Base-by-base conservation (phyloP, 2,113 vertebrate genomes). In the Nannobrachium achirus region DNA sequence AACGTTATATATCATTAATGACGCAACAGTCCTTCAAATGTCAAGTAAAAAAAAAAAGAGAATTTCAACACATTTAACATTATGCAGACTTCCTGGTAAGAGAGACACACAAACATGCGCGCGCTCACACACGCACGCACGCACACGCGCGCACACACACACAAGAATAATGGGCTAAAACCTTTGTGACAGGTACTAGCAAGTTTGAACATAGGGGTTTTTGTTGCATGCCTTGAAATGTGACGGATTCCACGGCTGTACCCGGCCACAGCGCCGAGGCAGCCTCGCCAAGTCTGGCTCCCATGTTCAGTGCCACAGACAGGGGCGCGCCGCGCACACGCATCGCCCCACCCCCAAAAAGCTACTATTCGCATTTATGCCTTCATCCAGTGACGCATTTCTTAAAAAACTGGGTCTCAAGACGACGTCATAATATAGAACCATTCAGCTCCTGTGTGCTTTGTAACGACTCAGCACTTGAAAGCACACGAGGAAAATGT, bases 181-280 rank as follows among this genome's bases (percentile, higher is more conserved):
- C 49, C 56, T 65, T n/a, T 78, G 56, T 59, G 75, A 86, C 84
- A 72, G 91, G 90, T 91, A 51, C 88, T 82, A 81, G 65, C 81
- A 86, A 74, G 80, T 89, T n/a, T 85, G 88, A 92, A 90, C 81
- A 55, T 55, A 66, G 87, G 89, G 72, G 66, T 76, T 74, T 72
- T 89, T 83, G 86, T 89, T 92, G 93, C 93, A 92, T 95, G 92
- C 92, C 80, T 83, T 90, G 86, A 79, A 91, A 87, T 88, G 88
- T 85, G 91, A 89, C 85, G 19, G 75, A 73, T 4, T 81, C 84
- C 78, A 78, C 83, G 89, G 79, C 73, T 83, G 87, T 86, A 86
- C 86, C 83, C 76, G 77, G 88, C 40, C 70, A 80, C 9, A 78
- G 77, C 79, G 78, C 51, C 39, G 72, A 39, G 55, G 57, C 10